Conservation (phyloP, 2,888 invertebrate genomes). For the Acanthosoma haemorrhoidale region DNA sequence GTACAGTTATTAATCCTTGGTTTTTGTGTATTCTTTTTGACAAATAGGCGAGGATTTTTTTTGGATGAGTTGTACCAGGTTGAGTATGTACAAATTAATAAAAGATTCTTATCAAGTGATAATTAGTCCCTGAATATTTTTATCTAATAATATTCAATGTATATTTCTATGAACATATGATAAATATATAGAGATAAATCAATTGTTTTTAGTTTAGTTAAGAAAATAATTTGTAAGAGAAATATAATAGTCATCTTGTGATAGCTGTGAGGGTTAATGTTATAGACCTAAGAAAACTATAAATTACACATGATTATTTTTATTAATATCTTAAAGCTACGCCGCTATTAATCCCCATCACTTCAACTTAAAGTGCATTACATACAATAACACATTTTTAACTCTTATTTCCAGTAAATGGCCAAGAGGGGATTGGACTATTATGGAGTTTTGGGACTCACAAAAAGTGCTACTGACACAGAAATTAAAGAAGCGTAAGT, state of each 20-base stretch:
- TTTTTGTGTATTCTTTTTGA: no score
- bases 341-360: no score
- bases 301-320: no score
- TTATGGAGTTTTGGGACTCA: slow-evolving; percentile 67
- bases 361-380: no score
- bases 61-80: no score
- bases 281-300: no score
- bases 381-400: no score
- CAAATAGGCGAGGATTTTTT: no score
- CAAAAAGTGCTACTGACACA: slow-evolving; percentile 57
- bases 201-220: slow-evolving; percentile 5
- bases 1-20: neutral
- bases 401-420: neutral
- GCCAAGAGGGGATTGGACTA: slow-evolving; percentile 64
- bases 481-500: slow-evolving; percentile 68
- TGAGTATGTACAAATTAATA: no score
- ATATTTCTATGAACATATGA: neutral
- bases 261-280: no score
- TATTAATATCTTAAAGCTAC: no score
- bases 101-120: neutral
- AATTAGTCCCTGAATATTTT: neutral
- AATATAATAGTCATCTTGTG: no score
- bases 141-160: slow-evolving; percentile 1
- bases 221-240: neutral
- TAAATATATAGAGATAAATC: neutral